Percentiles rank a stretch among this genome's conserved stretches.
Evolutionary conservation across 2,797 vertebrate species (phyloP).

Genomic region (Loriculus beryllinus): DNA sequence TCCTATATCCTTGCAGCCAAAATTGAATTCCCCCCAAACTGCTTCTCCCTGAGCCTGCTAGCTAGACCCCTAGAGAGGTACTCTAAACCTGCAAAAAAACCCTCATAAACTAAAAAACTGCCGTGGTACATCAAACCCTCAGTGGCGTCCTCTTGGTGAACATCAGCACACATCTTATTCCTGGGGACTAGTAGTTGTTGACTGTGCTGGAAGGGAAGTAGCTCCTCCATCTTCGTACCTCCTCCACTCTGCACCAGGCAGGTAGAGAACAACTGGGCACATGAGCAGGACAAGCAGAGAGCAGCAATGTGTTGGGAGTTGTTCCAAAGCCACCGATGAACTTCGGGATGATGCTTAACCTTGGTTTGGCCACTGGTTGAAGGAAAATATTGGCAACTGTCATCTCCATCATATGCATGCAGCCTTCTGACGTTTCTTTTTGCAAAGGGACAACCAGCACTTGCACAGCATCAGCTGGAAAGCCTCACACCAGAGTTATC

Average conservation of each 20-base stretch:
- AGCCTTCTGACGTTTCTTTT: neutral
- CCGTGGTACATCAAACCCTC: neutral
- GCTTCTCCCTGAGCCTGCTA: neutral
- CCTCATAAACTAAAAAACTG: neutral
- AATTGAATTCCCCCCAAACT: neutral
- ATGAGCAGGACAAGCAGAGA: neutral
- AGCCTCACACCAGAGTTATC: neutral
- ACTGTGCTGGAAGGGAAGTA: neutral
- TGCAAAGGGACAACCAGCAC: neutral
- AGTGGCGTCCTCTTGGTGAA: neutral
- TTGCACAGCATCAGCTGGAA: neutral
- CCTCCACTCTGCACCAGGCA: neutral
- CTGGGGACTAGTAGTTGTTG: neutral
- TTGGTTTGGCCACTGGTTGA: neutral
- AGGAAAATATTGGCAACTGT: fast-evolving
- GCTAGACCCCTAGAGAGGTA: neutral
- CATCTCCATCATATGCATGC: neutral
- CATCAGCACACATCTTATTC: neutral
- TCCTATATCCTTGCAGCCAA: neutral
- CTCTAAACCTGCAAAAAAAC: neutral
- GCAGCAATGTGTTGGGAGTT: neutral
- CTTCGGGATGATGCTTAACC: neutral
- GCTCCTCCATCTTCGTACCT: neutral
- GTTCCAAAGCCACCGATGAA: neutral
- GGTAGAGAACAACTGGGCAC: neutral